A percentile compares a stretch with the other conserved stretches of the same genome.
Evolutionary conservation across 2,113 vertebrate genomes (phyloP).

Genomic region (Dipodomys stephensi): DNA sequence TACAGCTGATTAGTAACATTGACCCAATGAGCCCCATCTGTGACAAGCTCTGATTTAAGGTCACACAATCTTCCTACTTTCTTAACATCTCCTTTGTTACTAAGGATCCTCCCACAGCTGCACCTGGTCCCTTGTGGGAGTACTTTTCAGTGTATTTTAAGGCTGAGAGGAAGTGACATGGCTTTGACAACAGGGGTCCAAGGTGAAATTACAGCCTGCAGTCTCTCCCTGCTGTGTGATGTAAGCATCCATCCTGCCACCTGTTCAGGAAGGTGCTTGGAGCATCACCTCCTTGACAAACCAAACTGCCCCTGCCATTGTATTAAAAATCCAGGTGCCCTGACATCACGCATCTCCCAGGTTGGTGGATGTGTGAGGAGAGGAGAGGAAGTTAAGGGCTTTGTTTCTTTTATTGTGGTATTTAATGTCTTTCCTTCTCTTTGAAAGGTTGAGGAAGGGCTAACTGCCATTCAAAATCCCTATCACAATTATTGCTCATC

Average conservation of each 20-base stretch:
- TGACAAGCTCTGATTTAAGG: neutral
- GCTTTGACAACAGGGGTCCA: conserved; percentile 30
- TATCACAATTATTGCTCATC: neutral
- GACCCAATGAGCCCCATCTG: neutral
- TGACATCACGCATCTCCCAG: neutral
- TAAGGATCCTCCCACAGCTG: neutral
- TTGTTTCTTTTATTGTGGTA: conserved; percentile 12
- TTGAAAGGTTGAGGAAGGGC: neutral
- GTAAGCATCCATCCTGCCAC: neutral
- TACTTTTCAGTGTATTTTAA: conserved; percentile 12
- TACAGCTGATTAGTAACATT: neutral
- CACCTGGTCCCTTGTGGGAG: neutral
- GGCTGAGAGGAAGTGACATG: conserved; percentile 7
- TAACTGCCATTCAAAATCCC: neutral
- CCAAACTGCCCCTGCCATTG: neutral
- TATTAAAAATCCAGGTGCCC: conserved; percentile 23
- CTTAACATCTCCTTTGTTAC: neutral
- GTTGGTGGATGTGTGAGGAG: neutral
- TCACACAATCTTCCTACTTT: neutral
- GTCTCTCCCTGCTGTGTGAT: conserved; percentile 50
- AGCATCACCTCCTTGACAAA: conserved; percentile 11
- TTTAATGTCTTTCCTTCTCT: conserved; percentile 26
- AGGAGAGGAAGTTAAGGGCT: neutral
- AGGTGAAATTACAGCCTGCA: conserved; percentile 25
- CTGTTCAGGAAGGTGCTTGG: neutral